A percentile compares a stretch with the other conserved stretches of the same genome.
These are phyloP conservation scores for Dermatemys mawii DNA, from an alignment of 2,113 vertebrate genomes.

Conservation along the genomic window DNA sequence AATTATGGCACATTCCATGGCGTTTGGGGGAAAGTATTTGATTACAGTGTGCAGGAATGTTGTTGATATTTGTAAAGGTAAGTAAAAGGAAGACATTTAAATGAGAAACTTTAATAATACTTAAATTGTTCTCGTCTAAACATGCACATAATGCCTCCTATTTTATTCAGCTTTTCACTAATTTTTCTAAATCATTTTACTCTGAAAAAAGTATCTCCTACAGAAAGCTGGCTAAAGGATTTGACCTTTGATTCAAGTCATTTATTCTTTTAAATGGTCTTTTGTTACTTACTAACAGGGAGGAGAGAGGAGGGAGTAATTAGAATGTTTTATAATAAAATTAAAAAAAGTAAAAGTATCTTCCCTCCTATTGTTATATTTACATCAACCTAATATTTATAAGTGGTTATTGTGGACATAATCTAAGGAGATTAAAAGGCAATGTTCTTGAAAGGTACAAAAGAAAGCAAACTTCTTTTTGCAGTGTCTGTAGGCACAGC, in stretches of 20 bases:
- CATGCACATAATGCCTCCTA: not conserved
- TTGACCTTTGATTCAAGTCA: slow-evolving; percentile 77
- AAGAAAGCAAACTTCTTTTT: slow-evolving; percentile 60
- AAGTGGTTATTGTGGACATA: slow-evolving; percentile 37
- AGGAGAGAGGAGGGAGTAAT: no score
- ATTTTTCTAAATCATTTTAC: rapidly evolving
- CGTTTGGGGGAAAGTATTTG: slow-evolving; percentile 84
- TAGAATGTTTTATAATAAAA: no score
- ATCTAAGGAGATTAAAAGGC: slow-evolving; percentile 38
- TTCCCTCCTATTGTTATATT: slow-evolving; percentile 30
- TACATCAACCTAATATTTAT: slow-evolving; percentile 26
- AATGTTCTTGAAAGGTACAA: slow-evolving; percentile 56
- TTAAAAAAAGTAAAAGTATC: not conserved
- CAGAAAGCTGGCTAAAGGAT: slow-evolving; percentile 66
- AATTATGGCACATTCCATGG: slow-evolving; percentile 95
- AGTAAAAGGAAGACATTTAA: not conserved
- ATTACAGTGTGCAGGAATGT: slow-evolving; percentile 88
- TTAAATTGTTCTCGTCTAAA: rapidly evolving
- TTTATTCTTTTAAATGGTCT: slow-evolving; percentile 74
- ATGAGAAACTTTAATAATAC: not conserved
- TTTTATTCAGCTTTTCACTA: not conserved
- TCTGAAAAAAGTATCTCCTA: slow-evolving; percentile 41
- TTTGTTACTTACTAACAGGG: no score
- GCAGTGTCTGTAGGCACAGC: slow-evolving; percentile 49
- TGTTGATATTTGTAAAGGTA: slow-evolving; percentile 81